Base-by-base conservation (phyloP, 2,888 invertebrate species). In the Heteropelma amictum region DNA sequence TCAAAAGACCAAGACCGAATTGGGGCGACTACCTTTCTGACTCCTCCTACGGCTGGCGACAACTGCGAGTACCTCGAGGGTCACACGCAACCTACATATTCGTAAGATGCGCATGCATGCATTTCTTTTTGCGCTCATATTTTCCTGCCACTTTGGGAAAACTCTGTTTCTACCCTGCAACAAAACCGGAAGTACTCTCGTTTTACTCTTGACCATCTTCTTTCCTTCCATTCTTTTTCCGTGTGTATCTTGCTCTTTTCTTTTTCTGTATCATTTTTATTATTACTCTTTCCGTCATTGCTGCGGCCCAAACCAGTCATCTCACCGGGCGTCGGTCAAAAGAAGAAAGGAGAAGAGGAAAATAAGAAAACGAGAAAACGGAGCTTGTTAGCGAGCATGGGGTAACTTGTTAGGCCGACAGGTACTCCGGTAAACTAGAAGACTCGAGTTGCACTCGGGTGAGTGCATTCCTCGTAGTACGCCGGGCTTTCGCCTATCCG, bases 391-490 rank as follows among this genome's bases (percentile, higher is more conserved):
- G 78, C 73, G 78, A 49, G 42, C 63, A 30, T 26, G 61, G 67
- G 53, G 76, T 73, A 76, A 83, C 80, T 83, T 81, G 82, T 82
- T 83, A 82, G 79, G 72, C 76, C 64, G 61, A 76, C 65, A 58
- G 64, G 71, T 76, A 80, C 81, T 81, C 78, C 53, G 64, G 74
- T 78, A 80, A 81, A 78, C 81, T 81, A 72, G 78, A 81, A 74
- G 79, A 80, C 72, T 77, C 71, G 60, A 76, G 77, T 54, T 51
- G 65, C 64, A 64, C 67, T 65, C 75, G 61, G 54, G 23, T 6
- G 56, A 35, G 67, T 63, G 61, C 60, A 63, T 67, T 60, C 63
- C 77, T 76, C 69, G 64, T 56, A 63, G 45, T 53, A 47, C 35
- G 33, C 35, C n/a, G n/a, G 28, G 19, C 19, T 33, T n/a, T 60